Conservation (phyloP, 1,140 invertebrate genomes). For the Campoletis sonorensis region DNA sequence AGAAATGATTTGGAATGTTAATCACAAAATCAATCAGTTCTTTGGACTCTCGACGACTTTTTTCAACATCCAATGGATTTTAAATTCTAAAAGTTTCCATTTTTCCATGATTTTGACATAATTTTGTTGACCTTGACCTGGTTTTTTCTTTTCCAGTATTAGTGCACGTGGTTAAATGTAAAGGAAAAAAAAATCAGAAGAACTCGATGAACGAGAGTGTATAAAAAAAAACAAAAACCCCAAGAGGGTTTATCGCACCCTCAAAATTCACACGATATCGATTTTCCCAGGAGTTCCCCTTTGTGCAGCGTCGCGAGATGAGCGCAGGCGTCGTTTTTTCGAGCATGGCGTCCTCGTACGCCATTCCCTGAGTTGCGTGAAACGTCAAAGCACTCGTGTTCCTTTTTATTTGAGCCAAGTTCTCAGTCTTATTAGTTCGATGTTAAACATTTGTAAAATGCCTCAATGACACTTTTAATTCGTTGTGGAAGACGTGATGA, state of each 20-base stretch:
- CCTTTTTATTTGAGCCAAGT: neutral
- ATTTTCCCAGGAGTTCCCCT: slow-evolving; percentile 58
- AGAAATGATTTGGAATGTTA: too few species aligned
- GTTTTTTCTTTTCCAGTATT: neutral
- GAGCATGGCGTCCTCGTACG: slow-evolving; percentile 20
- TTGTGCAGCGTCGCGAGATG: slow-evolving; percentile 34
- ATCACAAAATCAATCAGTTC: too few species aligned
- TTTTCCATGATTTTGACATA: too few species aligned
- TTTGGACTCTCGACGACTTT: too few species aligned
- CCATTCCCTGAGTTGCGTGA: neutral
- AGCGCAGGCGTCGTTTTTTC: slow-evolving; percentile 55
- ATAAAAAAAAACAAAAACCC: neutral
- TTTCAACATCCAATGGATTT: too few species aligned
- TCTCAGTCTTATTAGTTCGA: neutral
- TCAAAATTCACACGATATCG: slow-evolving; percentile 59
- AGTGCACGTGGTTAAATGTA: neutral
- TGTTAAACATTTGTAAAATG: neutral
- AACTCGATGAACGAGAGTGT: neutral
- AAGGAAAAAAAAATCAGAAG: neutral
- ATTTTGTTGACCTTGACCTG: too few species aligned
- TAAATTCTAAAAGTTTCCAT: too few species aligned
- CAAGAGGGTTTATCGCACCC: slow-evolving; percentile 33
- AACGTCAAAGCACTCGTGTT: slow-evolving; percentile 1
- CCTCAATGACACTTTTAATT: neutral
- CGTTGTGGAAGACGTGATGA: neutral